A percentile compares a stretch with the other conserved stretches of the same genome.
Conservation (phyloP, 2,113 vertebrate genomes). For the Carlito syrichta region DNA sequence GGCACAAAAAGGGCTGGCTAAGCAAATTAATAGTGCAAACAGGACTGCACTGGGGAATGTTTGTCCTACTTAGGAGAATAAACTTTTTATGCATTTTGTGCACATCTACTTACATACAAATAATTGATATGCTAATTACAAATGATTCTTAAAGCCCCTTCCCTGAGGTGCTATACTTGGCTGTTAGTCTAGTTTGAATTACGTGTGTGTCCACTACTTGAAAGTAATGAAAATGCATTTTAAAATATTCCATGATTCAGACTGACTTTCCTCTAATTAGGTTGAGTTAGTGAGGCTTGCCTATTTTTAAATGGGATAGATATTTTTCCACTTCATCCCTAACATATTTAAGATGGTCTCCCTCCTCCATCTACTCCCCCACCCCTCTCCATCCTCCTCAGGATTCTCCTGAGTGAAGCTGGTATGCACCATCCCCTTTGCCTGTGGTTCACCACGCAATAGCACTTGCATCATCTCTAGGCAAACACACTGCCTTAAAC, state of each 20-base stretch:
- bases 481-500: background rate
- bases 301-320: slow-evolving; percentile 56
- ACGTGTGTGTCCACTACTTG: slow-evolving; percentile 50
- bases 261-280: slow-evolving; percentile 55
- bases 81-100: slow-evolving; percentile 71
- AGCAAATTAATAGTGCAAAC: slow-evolving; percentile 77
- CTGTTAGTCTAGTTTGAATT: slow-evolving; percentile 63
- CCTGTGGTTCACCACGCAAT: background rate
- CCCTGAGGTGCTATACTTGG: slow-evolving; percentile 47
- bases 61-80: slow-evolving; percentile 72
- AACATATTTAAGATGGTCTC: slow-evolving; percentile 30
- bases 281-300: slow-evolving; percentile 45
- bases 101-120: slow-evolving; percentile 69
- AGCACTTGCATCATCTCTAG: background rate
- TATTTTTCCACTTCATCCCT: slow-evolving; percentile 29
- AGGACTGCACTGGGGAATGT: slow-evolving; percentile 66
- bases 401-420: background rate
- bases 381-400: background rate
- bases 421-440: background rate
- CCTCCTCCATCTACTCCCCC: background rate
- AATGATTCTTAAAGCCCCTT: slow-evolving; percentile 63
- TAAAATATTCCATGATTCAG: slow-evolving; percentile 53
- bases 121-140: slow-evolving; percentile 73
- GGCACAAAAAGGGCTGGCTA: slow-evolving; percentile 73
- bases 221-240: slow-evolving; percentile 61